Base-by-base conservation (phyloP, 2,888 invertebrate species). In the Melinopterus prodromus region DNA sequence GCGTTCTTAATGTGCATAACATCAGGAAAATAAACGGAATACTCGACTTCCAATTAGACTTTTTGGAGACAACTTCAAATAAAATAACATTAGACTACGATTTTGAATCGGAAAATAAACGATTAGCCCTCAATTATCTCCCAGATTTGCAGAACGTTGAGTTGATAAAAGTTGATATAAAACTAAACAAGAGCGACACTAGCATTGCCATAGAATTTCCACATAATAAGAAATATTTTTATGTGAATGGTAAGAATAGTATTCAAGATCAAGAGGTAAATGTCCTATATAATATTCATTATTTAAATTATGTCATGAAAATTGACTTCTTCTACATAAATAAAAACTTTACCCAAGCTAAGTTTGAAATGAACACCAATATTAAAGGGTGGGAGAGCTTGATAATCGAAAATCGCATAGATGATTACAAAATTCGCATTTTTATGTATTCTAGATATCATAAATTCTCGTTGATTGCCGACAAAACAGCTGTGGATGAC, bases 371-470 rank as follows among this genome's bases (percentile, higher is more conserved):
- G 16, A 69, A 35, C 2, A 81, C 81, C 6, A 81, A 79, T 3
- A 78, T 83, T 37, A 81, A 81, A 75, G 82, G 80, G n/a, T 84
- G 82, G 82, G 79, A 76, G 69, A 71, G 81, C 3, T 35, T 81
- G 16, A 72, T 80, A 37, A 80, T 83, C 9, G 82, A 82, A 72
- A 81, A 79, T 38, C 81, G 79, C 12, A 14, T 83, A n/a, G 80
- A 84, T 35, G 77, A 82, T 12, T 77, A 80, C 37, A 81, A 81
- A 78, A 82, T 83, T 9, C 70, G 81, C 15, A 78, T 82, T 14
- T 80, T 80, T 70, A 70, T 83, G n/a, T 78, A 80, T 38, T 78
- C 74, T 12, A 84, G 78, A 37, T 79, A 78, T 26, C 78, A 80
- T 15, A 16, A 76, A 71, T 80, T 82, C 70, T 79, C 81, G 6